A percentile compares a stretch with the other conserved stretches of the same genome.
These are phyloP conservation scores for Terrapene triunguis DNA, from an alignment of 2,113 vertebrate species.

Conservation along the genomic window DNA sequence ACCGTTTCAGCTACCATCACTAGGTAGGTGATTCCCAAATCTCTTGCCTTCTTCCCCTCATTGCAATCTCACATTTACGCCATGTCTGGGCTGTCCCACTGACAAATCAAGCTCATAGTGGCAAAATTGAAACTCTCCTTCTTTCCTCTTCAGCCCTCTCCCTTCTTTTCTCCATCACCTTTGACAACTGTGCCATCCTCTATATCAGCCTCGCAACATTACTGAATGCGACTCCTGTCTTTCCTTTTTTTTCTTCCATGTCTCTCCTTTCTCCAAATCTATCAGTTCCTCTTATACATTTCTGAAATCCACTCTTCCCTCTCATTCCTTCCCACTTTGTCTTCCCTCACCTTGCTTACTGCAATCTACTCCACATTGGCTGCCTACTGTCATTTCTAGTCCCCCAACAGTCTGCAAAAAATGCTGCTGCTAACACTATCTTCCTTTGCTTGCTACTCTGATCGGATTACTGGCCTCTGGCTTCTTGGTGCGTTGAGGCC, in stretches of 20 bases:
- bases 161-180: neutral
- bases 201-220: neutral
- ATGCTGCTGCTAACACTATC: neutral
- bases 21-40: neutral
- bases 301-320: neutral
- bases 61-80: neutral
- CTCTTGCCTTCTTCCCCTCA: neutral
- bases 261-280: neutral
- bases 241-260: neutral
- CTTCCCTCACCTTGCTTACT: neutral
- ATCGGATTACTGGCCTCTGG: neutral
- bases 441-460: neutral
- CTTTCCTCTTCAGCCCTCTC: neutral
- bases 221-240: neutral
- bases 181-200: neutral
- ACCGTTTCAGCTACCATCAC: neutral
- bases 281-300: neutral
- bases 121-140: neutral
- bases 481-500: neutral
- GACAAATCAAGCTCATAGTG: neutral
- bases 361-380: neutral
- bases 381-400: neutral
- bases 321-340: neutral
- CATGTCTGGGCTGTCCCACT: neutral
- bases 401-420: neutral